phyloP scores from a whole-genome alignment of 2,113 vertebrate species.

The Genyomyrus donnyi region DNA sequence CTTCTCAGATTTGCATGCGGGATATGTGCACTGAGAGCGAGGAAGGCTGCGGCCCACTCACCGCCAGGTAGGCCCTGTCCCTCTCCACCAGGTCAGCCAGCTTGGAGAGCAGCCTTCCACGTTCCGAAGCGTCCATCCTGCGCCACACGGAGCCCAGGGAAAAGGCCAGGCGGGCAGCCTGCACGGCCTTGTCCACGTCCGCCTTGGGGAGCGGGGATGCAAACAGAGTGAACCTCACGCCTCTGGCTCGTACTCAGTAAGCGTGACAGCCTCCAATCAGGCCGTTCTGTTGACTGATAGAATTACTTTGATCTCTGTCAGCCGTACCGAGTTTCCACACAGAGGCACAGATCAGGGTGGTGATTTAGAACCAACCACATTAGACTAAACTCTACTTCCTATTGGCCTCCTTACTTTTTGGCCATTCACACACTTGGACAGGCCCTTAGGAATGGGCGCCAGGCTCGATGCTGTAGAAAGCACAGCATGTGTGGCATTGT shows the following conservation, averaged over 20 bases:
- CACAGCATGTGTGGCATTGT: not conserved
- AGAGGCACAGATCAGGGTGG: conserved; percentile 18
- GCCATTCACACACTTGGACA: conserved; percentile 27
- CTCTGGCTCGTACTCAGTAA: not conserved
- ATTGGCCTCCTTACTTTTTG: conserved; percentile 28
- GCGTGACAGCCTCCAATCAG: not conserved
- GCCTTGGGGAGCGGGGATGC: conserved; percentile 55
- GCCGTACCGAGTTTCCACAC: conserved; percentile 23
- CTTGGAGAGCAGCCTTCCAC: conserved; percentile 83
- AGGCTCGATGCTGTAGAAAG: conserved; percentile 11
- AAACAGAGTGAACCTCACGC: not conserved
- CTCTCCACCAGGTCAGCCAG: conserved; percentile 91
- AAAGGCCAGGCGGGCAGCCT: conserved; percentile 85
- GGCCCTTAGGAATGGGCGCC: conserved; percentile 14
- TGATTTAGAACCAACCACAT: conserved; percentile 22
- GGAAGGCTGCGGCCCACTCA: conserved; percentile 52
- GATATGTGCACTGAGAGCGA: not conserved
- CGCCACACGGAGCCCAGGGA: conserved; percentile 88
- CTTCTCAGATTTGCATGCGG: not conserved
- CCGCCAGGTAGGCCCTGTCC: conserved; percentile 83
- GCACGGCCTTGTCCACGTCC: conserved; percentile 89
- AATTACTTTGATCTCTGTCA: conserved; percentile 22
- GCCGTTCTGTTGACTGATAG: conserved; percentile 24
- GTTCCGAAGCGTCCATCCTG: conserved; percentile 91
- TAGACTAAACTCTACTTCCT: conserved; percentile 24